Evolutionary conservation across 2,797 vertebrate genomes (phyloP).

Genomic region (Eidolon dupreanum): DNA sequence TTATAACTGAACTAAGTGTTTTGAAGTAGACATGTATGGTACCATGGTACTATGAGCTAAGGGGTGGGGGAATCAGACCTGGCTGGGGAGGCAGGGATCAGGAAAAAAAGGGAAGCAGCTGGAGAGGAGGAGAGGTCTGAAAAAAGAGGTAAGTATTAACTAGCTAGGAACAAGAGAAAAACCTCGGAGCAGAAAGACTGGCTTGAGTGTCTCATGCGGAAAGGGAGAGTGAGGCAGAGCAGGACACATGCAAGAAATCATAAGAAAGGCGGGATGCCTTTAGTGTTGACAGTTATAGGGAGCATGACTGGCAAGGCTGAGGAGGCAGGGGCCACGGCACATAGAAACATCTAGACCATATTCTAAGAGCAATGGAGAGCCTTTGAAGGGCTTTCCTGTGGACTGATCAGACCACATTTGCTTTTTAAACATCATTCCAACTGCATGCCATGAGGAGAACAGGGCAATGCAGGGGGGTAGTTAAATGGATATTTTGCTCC

Average conservation of each 20-base stretch:
- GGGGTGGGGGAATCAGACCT: background rate
- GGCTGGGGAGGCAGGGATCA: background rate
- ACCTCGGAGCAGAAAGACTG: background rate
- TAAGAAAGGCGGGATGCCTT: background rate
- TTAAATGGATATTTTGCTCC: background rate
- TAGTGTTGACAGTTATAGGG: accelerated
- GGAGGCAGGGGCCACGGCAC: background rate
- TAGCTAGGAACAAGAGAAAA: background rate
- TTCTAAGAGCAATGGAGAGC: background rate
- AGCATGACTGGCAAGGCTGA: accelerated
- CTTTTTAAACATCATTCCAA: background rate
- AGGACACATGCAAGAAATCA: background rate
- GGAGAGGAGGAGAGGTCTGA: background rate
- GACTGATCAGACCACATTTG: background rate
- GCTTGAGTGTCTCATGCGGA: background rate
- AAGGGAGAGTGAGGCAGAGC: background rate
- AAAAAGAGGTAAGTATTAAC: too few species aligned
- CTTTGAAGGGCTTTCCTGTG: background rate
- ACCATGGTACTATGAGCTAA: background rate
- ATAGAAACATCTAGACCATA: background rate
- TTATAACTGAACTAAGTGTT: background rate
- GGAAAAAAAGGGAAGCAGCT: background rate
- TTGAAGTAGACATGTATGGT: background rate
- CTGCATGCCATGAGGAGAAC: background rate
- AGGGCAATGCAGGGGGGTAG: background rate